A percentile compares a stretch with the other conserved stretches of the same genome.
These are phyloP conservation scores for Conus canariensis DNA, from an alignment of 2,888 invertebrate genomes.

Conservation along the genomic window DNA sequence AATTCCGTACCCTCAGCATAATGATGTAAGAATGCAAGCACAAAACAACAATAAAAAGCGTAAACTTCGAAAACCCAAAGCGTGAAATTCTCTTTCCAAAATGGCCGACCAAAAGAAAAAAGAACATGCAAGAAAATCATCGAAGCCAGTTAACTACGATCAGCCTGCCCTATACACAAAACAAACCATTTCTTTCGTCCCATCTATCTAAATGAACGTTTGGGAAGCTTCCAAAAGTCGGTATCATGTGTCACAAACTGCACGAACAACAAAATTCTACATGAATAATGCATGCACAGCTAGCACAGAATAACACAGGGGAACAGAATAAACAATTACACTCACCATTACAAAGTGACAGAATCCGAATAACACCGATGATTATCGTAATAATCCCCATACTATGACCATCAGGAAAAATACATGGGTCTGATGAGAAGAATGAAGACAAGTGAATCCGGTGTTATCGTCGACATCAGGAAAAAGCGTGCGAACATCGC, in stretches of 20 bases:
- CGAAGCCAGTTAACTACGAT: background rate
- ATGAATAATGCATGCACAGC: constrained; percentile 42
- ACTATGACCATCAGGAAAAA: constrained; percentile 38
- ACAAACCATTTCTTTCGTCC: background rate
- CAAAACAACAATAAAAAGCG: constrained; percentile 16
- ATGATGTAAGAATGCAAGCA: no score
- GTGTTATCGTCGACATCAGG: constrained; percentile 37
- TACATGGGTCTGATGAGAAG: constrained; percentile 18
- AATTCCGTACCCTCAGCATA: no score
- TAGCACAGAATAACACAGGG: constrained; percentile 36
- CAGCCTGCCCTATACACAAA: background rate
- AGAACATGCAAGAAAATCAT: constrained; percentile 16
- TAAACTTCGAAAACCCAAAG: constrained; percentile 27
- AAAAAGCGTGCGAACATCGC: constrained; percentile 34
- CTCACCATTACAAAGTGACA: constrained; percentile 51
- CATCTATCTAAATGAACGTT: background rate
- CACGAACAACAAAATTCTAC: constrained; percentile 10
- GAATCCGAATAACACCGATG: constrained; percentile 45
- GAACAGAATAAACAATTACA: constrained; percentile 31
- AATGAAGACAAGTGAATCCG: constrained; percentile 19
- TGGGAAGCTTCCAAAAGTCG: background rate
- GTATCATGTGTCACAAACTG: background rate
- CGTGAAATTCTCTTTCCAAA: constrained; percentile 40
- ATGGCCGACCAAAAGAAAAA: constrained; percentile 37
- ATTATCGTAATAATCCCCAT: constrained; percentile 43